Conservation (phyloP, 2,797 vertebrate genomes). For the Enteromius trimaculatus region DNA sequence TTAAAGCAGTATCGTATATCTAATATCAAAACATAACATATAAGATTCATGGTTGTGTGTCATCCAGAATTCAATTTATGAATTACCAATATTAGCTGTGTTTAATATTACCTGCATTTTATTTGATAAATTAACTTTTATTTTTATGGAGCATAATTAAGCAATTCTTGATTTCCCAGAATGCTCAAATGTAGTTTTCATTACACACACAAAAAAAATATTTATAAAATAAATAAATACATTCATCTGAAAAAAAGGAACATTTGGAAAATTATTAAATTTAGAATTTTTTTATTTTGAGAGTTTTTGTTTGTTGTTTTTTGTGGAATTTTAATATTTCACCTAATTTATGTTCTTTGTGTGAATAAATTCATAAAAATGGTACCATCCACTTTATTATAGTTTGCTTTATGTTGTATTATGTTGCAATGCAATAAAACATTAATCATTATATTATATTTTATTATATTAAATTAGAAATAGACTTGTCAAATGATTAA, state of each 20-base stretch:
- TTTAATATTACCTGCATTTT: not conserved
- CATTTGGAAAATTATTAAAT: not conserved
- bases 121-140: not conserved
- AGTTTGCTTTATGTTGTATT: not conserved
- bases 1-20: constrained; percentile 12
- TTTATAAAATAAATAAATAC: not conserved
- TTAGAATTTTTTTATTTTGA: not conserved
- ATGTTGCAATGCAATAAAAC: not conserved
- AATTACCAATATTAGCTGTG: not conserved
- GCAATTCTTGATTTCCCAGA: not conserved
- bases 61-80: not conserved
- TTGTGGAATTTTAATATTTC: too few relatives aligned
- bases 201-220: not conserved
- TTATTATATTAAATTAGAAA: too few relatives aligned
- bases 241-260: not conserved
- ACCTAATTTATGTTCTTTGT: not conserved
- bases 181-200: not conserved
- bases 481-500: too few relatives aligned
- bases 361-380: not conserved
- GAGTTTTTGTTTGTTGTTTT: too few relatives aligned
- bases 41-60: not conserved
- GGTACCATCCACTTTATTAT: not conserved
- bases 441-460: not conserved
- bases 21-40: not conserved
- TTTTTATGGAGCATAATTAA: not conserved